Percentiles rank a stretch among this genome's conserved stretches.
These are phyloP conservation scores for Octopus sinensis DNA, from an alignment of 1,140 invertebrate species.

Conservation along the genomic window DNA sequence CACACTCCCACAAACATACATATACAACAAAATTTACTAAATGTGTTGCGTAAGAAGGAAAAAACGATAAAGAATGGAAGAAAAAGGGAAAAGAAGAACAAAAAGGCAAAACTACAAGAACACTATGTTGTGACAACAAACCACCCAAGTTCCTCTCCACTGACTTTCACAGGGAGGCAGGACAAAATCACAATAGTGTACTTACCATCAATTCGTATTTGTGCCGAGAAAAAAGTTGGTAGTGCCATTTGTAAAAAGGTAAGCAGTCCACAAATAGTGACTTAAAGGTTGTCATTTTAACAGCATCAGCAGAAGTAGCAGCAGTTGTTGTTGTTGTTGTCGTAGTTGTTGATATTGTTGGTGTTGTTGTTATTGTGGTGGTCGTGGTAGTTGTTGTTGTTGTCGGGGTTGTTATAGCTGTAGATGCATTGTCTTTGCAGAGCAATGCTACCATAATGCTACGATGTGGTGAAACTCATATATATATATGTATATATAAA, in stretches of 20 bases:
- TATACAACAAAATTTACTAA: background rate
- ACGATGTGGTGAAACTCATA: background rate
- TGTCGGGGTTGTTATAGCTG: background rate
- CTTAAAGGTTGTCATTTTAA: background rate
- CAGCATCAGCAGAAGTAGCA: background rate
- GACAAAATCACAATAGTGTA: background rate
- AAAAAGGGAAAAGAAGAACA: too few species aligned
- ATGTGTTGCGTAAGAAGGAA: too few species aligned
- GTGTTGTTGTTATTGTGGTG: background rate
- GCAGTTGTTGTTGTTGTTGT: background rate
- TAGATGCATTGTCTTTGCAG: background rate
- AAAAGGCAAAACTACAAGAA: too few species aligned
- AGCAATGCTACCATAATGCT: conserved; percentile 7
- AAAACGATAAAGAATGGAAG: too few species aligned
- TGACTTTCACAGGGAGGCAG: too few species aligned
- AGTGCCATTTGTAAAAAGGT: background rate
- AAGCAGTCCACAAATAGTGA: conserved; percentile 5
- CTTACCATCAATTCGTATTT: background rate
- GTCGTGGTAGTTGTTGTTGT: background rate
- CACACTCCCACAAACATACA: background rate
- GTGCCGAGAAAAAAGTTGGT: background rate
- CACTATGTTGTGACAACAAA: too few species aligned
- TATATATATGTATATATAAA: background rate
- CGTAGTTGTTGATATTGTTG: background rate
- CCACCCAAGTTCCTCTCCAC: too few species aligned